Base-by-base conservation (phyloP, 2,797 vertebrate species). In the Enteromius paludinosus region DNA sequence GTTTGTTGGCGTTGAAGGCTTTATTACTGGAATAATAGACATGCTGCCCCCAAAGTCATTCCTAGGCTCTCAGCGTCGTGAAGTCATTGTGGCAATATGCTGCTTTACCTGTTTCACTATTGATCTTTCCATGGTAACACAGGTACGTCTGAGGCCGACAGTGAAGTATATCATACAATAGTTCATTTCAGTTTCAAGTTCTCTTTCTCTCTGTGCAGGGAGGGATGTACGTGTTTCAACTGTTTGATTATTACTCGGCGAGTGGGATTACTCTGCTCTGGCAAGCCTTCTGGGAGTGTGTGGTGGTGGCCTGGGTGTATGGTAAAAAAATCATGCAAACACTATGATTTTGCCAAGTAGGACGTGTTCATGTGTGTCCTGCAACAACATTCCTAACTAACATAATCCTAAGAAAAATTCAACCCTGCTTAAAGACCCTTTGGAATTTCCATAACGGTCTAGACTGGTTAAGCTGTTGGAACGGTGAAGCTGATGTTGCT, bases 241-340 rank as follows among this genome's bases (percentile, higher is more conserved):
- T 96, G 86, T 96, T 96, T 89, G 95, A 96, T 90, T 95, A 96
- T 92, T 96, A 96, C 88, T 96, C 95, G 10, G 95, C 95, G 74
- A 96, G 95, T 85, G 95, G 95, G 84, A 95, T 96, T 88, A 96
- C 95, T 41, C 89, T 96, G 69, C 88, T 96, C 83, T 96, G 95
- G 95, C 95, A 96, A 90, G 95, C 95, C 61, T 96, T 96, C 91
- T 96, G 95, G 95, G 95, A 96, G 90, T 96, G 95, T 85, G 93
- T 96, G 78, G 95, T 95, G 87, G 93, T 96, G 54, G 95, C 94
- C 20, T 96, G 95, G 95, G 95, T 96, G 83, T 96, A 96, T 86
- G 95, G 95, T 96, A 89, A 95, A 89, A 95, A 93, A 75, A 41
- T 61, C 56, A 17, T 15, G 33, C 30, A 10, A 15, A 59, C 61